Evolutionary conservation across 2,888 invertebrate species (phyloP).

Genomic region (Orchesellides sinensis): DNA sequence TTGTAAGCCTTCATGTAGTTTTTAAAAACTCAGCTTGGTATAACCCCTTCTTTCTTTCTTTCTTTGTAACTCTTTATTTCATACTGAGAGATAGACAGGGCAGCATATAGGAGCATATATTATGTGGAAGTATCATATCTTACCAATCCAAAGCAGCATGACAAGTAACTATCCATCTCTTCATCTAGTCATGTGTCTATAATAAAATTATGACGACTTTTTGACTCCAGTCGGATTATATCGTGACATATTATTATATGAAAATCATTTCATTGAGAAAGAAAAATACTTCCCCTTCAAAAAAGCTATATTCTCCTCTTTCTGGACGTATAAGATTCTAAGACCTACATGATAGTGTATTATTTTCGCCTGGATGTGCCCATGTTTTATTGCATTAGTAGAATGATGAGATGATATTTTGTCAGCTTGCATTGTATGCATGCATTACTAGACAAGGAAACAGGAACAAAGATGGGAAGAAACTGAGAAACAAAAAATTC

Average conservation of each 20-base stretch:
- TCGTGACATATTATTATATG: constrained; percentile 55
- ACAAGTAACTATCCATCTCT: constrained; percentile 38
- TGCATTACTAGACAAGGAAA: constrained; percentile 3
- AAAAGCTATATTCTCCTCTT: background rate
- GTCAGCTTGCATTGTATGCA: too few relatives aligned
- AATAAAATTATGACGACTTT: constrained; percentile 66
- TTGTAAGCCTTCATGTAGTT: too few relatives aligned
- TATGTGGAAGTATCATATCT: constrained; percentile 8
- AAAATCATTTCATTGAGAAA: constrained; percentile 42
- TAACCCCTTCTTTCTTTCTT: constrained; percentile 13
- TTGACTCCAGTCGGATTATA: constrained; percentile 63
- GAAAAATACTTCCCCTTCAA: background rate
- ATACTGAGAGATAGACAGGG: background rate
- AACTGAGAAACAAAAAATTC: constrained; percentile 48
- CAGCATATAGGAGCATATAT: background rate
- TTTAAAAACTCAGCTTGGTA: background rate
- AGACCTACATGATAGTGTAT: constrained; percentile 37
- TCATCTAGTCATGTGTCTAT: constrained; percentile 41
- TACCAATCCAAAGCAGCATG: background rate
- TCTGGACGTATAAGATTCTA: background rate
- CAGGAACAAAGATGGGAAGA: constrained; percentile 26
- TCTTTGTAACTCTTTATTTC: background rate
- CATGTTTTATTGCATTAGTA: background rate
- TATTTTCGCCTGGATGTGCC: constrained; percentile 55
- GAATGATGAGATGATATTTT: constrained; percentile 32